Percentiles rank a stretch among this genome's conserved stretches.
phyloP scores from a whole-genome alignment of 2,888 invertebrate genomes.

The Gandaritis pyraliata region DNA sequence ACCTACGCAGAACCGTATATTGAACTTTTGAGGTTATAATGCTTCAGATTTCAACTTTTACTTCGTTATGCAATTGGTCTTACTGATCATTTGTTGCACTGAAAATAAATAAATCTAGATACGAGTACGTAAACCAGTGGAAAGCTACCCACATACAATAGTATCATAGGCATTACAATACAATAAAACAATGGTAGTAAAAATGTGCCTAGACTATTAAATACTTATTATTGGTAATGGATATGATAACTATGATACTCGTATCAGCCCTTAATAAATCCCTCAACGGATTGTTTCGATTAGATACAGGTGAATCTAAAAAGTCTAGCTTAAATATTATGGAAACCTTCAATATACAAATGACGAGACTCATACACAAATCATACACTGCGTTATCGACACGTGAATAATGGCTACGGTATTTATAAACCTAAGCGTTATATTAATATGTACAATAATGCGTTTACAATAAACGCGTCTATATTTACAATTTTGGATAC shows the following conservation, averaged over 20 bases:
- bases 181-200: slow-evolving; percentile 12
- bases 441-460: slow-evolving; percentile 41
- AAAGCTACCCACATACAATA: slow-evolving; percentile 1
- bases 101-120: not conserved
- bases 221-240: slow-evolving; percentile 22
- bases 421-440: slow-evolving; percentile 33
- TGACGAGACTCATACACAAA: slow-evolving; percentile 17
- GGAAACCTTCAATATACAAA: slow-evolving; percentile 18
- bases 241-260: slow-evolving; percentile 23
- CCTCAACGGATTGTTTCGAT: slow-evolving; percentile 17
- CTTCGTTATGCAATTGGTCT: too few relatives aligned
- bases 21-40: not conserved
- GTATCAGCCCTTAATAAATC: slow-evolving; percentile 18
- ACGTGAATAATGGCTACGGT: slow-evolving; percentile 33
- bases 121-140: not conserved
- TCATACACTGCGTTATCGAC: slow-evolving; percentile 18
- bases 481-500: slow-evolving; percentile 82
- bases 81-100: too few relatives aligned
- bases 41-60: not conserved
- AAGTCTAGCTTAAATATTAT: slow-evolving; percentile 13
- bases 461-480: slow-evolving; percentile 33
- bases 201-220: slow-evolving; percentile 14
- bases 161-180: slow-evolving; percentile 10
- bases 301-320: slow-evolving; percentile 24
- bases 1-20: not conserved